Conservation (phyloP, 2,113 vertebrate species). For the Thermophis baileyi region DNA sequence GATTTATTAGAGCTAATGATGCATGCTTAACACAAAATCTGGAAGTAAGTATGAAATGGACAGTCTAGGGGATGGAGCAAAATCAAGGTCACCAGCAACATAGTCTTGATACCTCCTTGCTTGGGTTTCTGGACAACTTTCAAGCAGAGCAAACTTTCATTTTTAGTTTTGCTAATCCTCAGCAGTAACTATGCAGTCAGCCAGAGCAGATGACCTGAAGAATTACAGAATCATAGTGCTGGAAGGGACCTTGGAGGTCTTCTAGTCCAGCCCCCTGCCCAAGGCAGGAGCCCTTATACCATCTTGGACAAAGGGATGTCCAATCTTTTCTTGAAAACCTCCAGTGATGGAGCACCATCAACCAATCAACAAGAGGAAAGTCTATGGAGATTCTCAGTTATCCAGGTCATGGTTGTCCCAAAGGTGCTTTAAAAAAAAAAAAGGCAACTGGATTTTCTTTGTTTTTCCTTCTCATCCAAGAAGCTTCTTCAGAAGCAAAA, state of each 20-base stretch:
- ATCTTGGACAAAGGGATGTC: background rate
- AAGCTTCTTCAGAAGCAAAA: too few relatives aligned
- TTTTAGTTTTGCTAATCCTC: background rate
- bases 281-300: background rate
- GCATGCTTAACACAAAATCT: background rate
- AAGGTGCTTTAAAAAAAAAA: too few relatives aligned
- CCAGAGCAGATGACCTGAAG: background rate
- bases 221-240: background rate
- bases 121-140: background rate
- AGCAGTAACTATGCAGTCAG: background rate
- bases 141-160: background rate
- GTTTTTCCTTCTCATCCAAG: too few relatives aligned
- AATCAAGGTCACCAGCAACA: background rate
- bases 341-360: background rate
- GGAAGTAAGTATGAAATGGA: background rate
- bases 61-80: background rate
- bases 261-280: too few relatives aligned
- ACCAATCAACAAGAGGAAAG: background rate
- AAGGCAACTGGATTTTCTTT: too few relatives aligned
- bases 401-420: too few relatives aligned
- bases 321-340: background rate
- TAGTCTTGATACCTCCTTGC: background rate
- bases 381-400: too few relatives aligned
- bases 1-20: background rate
- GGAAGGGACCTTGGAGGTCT: background rate